These are phyloP conservation scores for Catostylus mosaicus DNA, from an alignment of 30 jellyfish, hydroid and myxozoan genomes.

Conservation along the genomic window DNA sequence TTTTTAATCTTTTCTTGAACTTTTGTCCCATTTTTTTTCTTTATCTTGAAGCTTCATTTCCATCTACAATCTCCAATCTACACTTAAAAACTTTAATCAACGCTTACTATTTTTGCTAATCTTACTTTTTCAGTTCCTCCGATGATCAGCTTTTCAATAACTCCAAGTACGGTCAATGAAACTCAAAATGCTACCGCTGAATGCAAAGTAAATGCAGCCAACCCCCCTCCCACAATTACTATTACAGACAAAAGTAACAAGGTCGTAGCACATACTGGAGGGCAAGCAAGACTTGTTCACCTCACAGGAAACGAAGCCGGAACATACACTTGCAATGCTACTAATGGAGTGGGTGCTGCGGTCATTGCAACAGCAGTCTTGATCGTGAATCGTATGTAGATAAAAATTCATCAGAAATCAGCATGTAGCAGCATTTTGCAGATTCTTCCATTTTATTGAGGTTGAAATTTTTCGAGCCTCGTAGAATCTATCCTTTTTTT, in stretches of 20 bases:
- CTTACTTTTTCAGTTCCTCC: conserved; percentile 45
- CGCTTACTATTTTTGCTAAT: too few species aligned
- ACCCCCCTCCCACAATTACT: conserved; percentile 36
- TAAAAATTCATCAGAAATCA: too few species aligned
- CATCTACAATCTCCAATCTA: too few species aligned
- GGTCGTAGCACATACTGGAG: not conserved
- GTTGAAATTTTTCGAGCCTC: too few species aligned
- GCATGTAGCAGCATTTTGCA: too few species aligned
- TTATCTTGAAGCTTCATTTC: too few species aligned
- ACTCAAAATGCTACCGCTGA: conserved; percentile 1
- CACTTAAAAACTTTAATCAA: too few species aligned
- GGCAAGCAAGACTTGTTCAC: not conserved
- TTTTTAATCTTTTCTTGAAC: too few species aligned
- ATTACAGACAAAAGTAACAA: not conserved
- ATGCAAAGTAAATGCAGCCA: conserved; percentile 30
- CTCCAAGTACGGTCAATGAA: conserved; percentile 38
- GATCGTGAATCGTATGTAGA: conserved; percentile 1
- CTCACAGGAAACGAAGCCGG: conserved; percentile 3
- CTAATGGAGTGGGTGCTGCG: conserved; percentile 3
- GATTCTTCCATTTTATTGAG: too few species aligned
- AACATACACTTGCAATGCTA: conserved; percentile 18
- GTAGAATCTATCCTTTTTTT: too few species aligned
- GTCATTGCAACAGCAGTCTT: not conserved
- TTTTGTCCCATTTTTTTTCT: too few species aligned
- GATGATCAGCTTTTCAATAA: not conserved